Percentiles rank a stretch among this genome's conserved stretches.
Conservation (phyloP, 35 echinoderm and acorn worm species). For the Ptychodera flava region DNA sequence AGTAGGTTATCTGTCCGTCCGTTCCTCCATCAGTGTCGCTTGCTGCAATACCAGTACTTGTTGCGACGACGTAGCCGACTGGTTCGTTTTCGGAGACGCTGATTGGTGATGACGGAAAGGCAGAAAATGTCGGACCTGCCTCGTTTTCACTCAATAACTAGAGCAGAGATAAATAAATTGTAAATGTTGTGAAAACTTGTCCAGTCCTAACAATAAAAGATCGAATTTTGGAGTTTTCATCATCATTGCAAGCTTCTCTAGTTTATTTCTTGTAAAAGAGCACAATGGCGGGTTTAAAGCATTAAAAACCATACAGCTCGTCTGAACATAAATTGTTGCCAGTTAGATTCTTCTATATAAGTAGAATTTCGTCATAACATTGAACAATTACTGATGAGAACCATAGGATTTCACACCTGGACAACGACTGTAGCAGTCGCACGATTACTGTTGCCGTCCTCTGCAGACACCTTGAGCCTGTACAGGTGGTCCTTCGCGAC, state of each 20-base stretch:
- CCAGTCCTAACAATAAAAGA: too few species aligned
- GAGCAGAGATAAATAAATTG: neutral
- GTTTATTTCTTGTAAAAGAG: too few species aligned
- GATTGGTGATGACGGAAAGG: neutral
- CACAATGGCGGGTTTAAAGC: too few species aligned
- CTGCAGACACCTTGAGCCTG: neutral
- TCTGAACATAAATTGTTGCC: too few species aligned
- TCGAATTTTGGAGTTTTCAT: too few species aligned
- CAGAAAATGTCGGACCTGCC: neutral
- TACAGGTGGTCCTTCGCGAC: neutral
- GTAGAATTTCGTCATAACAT: too few species aligned
- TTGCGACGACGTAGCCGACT: neutral
- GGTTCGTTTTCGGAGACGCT: neutral
- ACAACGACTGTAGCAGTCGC: neutral
- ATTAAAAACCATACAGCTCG: too few species aligned
- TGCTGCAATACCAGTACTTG: slow-evolving; percentile 21
- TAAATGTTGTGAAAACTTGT: too few species aligned
- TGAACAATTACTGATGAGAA: neutral
- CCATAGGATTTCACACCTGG: neutral
- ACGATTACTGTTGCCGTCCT: neutral
- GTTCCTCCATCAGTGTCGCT: slow-evolving; percentile 74
- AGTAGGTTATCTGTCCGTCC: slow-evolving; percentile 70
- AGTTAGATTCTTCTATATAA: too few species aligned
- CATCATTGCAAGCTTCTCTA: too few species aligned
- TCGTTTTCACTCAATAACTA: neutral